These are phyloP conservation scores for Agrotis puta DNA, from an alignment of 2,888 invertebrate species.

Conservation along the genomic window DNA sequence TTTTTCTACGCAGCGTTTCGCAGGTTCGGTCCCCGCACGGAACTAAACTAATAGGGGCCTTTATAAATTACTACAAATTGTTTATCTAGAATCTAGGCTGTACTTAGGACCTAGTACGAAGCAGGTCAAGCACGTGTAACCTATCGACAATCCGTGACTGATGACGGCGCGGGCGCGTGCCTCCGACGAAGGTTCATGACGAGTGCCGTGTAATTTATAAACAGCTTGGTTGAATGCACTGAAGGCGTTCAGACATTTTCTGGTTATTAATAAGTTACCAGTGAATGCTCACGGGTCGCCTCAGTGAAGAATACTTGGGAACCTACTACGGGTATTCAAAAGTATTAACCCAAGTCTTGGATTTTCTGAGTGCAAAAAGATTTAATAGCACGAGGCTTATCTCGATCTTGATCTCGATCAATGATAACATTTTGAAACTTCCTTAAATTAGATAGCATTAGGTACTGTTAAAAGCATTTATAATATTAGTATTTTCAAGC, in stretches of 20 bases:
- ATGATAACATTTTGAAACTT: no score
- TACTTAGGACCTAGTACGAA: constrained; percentile 9
- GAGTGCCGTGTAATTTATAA: constrained; percentile 9
- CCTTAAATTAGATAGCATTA: no score
- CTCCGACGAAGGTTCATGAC: not conserved
- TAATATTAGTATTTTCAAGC: not conserved
- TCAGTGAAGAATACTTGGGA: no score
- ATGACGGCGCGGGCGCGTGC: constrained; percentile 23
- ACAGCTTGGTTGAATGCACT: constrained; percentile 2
- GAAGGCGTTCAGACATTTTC: not conserved
- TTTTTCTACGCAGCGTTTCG: no score
- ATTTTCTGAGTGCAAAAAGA: no score
- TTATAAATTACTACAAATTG: not conserved
- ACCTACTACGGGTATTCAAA: no score
- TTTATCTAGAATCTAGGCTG: constrained; percentile 9
- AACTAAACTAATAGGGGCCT: not conserved
- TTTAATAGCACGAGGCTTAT: no score
- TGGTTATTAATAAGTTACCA: not conserved
- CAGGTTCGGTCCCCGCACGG: no score
- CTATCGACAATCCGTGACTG: constrained; percentile 11
- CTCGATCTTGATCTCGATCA: no score
- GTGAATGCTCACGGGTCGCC: not conserved
- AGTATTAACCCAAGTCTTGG: no score
- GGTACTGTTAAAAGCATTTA: not conserved
- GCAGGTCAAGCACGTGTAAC: constrained; percentile 39